Conservation (phyloP, 2,888 invertebrate species). For the Gari tellinella region DNA sequence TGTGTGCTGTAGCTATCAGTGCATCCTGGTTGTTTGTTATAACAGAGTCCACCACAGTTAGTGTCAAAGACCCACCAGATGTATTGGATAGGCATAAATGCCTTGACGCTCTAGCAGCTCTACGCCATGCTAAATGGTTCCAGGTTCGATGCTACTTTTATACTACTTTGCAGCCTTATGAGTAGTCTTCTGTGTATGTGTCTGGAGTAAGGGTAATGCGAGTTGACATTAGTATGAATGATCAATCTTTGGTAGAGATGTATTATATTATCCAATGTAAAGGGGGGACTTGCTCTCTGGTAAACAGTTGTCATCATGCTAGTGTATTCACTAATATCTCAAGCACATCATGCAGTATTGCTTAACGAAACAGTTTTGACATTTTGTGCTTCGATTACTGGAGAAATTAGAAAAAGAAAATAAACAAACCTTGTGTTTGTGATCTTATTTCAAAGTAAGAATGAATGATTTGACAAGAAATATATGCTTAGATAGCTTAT, state of each 20-base stretch:
- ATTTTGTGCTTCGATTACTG: no score
- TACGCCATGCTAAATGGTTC: constrained; percentile 99
- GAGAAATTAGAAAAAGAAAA: no score
- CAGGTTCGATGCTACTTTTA: constrained; percentile 90
- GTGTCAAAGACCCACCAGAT: constrained; percentile 90
- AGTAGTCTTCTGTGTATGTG: constrained; percentile 18
- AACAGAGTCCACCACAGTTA: constrained; percentile 84
- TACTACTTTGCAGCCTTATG: constrained; percentile 82
- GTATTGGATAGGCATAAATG: constrained; percentile 99
- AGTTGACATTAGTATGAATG: constrained; percentile 43
- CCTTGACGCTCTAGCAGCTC: constrained; percentile 99
- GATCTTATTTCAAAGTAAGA: no score
- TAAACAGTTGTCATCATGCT: no score
- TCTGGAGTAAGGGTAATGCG: not conserved
- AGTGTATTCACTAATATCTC: no score
- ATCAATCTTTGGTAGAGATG: constrained; percentile 49
- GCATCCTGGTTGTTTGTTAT: constrained; percentile 69
- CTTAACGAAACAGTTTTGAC: no score
- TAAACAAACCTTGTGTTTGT: no score
- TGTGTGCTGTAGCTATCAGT: constrained; percentile 45
- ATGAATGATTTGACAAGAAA: no score
- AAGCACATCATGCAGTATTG: no score
- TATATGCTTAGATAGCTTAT: no score
- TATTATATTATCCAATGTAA: constrained; percentile 1
- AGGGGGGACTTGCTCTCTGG: not conserved